Conservation (phyloP, 2,797 vertebrate genomes). For the Podarcis siculus region DNA sequence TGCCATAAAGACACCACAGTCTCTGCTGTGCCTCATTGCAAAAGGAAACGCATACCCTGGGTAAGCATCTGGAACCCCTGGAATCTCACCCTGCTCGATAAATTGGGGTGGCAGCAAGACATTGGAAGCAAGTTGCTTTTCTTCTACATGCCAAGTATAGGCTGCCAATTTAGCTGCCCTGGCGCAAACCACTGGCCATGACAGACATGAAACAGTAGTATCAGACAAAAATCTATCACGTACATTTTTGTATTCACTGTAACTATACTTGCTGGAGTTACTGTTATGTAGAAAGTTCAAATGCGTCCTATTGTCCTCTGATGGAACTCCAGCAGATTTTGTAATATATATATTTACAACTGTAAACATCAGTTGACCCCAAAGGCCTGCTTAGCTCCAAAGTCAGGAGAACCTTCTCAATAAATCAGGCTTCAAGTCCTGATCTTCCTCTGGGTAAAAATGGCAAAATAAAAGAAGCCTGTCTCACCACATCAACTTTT, state of each 20-base stretch:
- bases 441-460: constrained; percentile 46
- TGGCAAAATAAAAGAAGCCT: constrained; percentile 29
- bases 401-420: constrained; percentile 37
- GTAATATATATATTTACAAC: neutral
- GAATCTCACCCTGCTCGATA: no score
- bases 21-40: no score
- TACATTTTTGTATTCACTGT: neutral
- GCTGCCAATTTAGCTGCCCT: neutral
- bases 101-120: no score
- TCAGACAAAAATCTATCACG: neutral
- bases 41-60: no score
- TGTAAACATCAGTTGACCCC: neutral
- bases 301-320: no score
- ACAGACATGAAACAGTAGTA: neutral
- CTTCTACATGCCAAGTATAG: neutral
- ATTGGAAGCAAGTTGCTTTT: no score
- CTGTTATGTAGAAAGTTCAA: neutral
- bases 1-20: no score
- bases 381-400: constrained; percentile 26
- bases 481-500: constrained; percentile 14
- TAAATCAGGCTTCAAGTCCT: constrained; percentile 33
- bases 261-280: neutral
- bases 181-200: neutral
- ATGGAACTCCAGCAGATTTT: neutral
- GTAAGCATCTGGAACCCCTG: no score